These are phyloP conservation scores for Notarius quadriscutis DNA, from an alignment of 2,113 vertebrate species.

Conservation along the genomic window DNA sequence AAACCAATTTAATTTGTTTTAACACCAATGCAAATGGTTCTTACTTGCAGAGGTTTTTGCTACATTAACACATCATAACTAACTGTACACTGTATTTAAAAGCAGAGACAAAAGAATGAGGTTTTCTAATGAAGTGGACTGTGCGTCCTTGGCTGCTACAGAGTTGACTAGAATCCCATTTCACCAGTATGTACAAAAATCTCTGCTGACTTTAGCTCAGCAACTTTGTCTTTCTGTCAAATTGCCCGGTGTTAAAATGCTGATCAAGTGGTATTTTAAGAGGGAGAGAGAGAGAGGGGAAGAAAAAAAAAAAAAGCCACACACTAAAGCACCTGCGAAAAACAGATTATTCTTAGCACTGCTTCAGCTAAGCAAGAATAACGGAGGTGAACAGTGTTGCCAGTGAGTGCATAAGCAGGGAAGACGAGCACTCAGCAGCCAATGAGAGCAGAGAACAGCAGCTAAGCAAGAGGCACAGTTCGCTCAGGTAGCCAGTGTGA, in stretches of 20 bases:
- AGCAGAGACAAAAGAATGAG: not conserved
- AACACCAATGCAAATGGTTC: not conserved
- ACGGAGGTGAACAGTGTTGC: not conserved
- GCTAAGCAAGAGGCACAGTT: slow-evolving; percentile 44
- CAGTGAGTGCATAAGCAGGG: slow-evolving; percentile 19
- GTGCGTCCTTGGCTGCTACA: not conserved
- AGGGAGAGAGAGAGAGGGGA: not conserved
- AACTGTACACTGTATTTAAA: not conserved
- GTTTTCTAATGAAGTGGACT: not conserved
- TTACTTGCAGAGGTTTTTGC: not conserved
- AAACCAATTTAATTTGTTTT: not conserved
- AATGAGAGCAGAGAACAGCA: slow-evolving; percentile 15
- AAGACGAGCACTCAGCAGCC: not conserved
- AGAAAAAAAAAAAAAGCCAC: not conserved
- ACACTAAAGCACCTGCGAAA: not conserved
- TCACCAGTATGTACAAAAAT: not conserved
- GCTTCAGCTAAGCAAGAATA: slow-evolving; percentile 14
- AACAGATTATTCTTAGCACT: not conserved
- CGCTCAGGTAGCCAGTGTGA: slow-evolving; percentile 47
- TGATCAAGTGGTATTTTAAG: not conserved
- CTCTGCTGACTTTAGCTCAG: not conserved
- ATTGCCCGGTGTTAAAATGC: slow-evolving; percentile 17
- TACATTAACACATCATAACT: not conserved
- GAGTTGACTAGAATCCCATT: not conserved
- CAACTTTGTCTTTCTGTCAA: not conserved